phyloP scores from a whole-genome alignment of 2,888 invertebrate species.

The Punctoribates punctum region DNA sequence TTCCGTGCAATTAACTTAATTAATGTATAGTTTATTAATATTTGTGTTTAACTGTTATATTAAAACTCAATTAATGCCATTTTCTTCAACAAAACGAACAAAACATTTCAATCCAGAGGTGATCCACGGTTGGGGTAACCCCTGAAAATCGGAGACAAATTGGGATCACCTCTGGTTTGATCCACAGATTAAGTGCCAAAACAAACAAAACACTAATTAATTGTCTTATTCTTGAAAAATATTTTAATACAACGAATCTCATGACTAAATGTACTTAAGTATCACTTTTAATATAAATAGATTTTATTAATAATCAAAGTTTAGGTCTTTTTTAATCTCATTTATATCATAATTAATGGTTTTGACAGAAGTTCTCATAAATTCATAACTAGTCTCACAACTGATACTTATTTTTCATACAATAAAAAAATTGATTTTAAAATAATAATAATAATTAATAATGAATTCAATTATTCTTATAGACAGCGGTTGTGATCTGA shows the following conservation, averaged over 20 bases:
- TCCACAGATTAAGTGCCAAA: background rate
- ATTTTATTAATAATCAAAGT: background rate
- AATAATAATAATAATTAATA: background rate
- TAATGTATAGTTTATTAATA: slow-evolving; percentile 4
- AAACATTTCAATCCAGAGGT: too few species aligned
- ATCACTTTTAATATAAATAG: slow-evolving; percentile 1
- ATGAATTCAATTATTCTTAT: background rate
- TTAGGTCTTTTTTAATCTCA: background rate
- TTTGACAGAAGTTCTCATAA: background rate
- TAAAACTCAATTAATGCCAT: slow-evolving; percentile 12
- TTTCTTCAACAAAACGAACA: background rate
- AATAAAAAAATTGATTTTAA: background rate
- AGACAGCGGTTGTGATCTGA: slow-evolving; percentile 1
- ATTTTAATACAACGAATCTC: background rate
- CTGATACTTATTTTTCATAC: background rate
- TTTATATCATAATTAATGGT: background rate
- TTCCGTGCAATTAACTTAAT: background rate
- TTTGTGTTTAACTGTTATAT: background rate
- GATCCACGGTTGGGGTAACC: too few species aligned
- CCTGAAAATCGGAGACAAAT: too few species aligned
- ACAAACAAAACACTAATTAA: background rate
- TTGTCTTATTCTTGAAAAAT: background rate
- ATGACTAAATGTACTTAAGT: slow-evolving; percentile 16
- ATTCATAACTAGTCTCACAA: slow-evolving; percentile 10
- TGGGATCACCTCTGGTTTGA: background rate